These are phyloP conservation scores for Corythornis madagascariensis DNA, from an alignment of 2,113 vertebrate species.

Conservation along the genomic window DNA sequence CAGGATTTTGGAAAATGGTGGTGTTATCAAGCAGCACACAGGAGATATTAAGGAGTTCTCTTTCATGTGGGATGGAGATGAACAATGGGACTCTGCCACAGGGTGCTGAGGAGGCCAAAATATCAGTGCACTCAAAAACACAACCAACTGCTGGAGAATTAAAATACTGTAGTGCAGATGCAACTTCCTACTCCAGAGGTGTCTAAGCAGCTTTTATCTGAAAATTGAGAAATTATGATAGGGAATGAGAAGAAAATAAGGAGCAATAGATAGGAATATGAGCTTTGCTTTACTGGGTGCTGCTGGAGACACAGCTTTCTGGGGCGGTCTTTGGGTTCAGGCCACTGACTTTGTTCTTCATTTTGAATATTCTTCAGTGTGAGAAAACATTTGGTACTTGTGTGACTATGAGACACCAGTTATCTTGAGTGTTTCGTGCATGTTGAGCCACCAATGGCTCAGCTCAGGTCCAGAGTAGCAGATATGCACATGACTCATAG, in stretches of 20 bases:
- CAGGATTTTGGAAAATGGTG: not conserved
- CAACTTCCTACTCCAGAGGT: not conserved
- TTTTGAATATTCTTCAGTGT: not conserved
- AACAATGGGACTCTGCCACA: not conserved
- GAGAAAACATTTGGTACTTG: not conserved
- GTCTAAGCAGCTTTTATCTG: not conserved
- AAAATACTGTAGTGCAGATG: not conserved
- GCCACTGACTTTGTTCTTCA: not conserved
- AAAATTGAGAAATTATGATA: not conserved
- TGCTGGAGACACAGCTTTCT: not conserved
- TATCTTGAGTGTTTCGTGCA: not conserved
- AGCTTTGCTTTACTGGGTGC: not conserved
- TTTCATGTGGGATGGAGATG: not conserved
- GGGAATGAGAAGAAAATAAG: not conserved
- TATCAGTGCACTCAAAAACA: not conserved
- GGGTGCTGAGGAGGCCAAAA: not conserved
- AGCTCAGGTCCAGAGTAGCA: not conserved
- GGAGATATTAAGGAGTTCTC: not conserved
- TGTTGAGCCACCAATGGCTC: not conserved
- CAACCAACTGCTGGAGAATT: not conserved
- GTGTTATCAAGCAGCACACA: not conserved
- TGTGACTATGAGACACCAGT: not conserved
- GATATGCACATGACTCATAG: accelerated
- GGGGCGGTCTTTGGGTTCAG: not conserved
- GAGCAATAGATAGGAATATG: not conserved